A percentile compares a stretch with the other conserved stretches of the same genome.
Conservation (phyloP, 2,113 vertebrate genomes). For the Poecile atricapillus region DNA sequence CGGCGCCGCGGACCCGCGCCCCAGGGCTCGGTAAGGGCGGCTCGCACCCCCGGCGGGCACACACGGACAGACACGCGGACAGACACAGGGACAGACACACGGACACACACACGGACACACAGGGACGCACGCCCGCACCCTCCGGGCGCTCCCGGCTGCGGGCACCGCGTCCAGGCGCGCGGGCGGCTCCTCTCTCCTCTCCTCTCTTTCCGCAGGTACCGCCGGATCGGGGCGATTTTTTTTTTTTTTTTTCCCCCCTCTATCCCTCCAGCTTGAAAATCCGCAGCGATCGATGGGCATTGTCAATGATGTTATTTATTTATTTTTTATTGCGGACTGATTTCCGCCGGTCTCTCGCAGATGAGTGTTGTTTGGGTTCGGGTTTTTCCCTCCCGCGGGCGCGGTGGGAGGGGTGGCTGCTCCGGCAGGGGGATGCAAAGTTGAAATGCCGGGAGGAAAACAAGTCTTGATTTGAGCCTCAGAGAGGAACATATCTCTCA, state of each 20-base stretch:
- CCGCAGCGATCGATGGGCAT: conserved; percentile 63
- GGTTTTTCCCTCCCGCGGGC: background rate
- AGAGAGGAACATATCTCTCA: background rate
- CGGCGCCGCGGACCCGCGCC: conserved; percentile 54
- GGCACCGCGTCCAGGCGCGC: conserved; percentile 13
- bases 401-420: conserved; percentile 32
- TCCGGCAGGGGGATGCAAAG: conserved; percentile 64
- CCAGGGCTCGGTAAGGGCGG: conserved; percentile 68
- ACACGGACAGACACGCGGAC: background rate
- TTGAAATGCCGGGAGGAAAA: conserved; percentile 61
- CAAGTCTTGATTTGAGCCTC: conserved; percentile 1
- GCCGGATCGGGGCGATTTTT: background rate
- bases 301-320: background rate
- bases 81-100: background rate
- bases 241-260: background rate
- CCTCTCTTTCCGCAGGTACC: conserved; percentile 28
- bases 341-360: background rate
- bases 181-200: background rate
- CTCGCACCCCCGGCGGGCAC: background rate
- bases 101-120: background rate
- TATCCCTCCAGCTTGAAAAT: conserved; percentile 35
- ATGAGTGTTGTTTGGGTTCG: background rate
- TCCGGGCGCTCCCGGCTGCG: conserved; percentile 2
- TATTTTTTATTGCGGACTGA: background rate
- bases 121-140: background rate